A percentile compares a stretch with the other conserved stretches of the same genome.
phyloP scores from a whole-genome alignment of 1,140 invertebrate species.

The Chlorops oryzae region DNA sequence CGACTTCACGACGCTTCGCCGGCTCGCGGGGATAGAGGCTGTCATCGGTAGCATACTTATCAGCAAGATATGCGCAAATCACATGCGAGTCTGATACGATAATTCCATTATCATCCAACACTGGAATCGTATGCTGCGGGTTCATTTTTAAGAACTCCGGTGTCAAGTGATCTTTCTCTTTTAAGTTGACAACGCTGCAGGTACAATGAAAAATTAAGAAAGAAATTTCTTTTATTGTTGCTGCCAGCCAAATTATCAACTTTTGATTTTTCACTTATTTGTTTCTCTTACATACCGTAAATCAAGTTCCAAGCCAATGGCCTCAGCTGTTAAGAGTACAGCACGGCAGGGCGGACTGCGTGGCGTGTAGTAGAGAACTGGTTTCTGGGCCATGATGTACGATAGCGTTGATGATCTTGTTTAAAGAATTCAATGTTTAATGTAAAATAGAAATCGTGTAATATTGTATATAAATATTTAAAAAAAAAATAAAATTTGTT shows the following conservation, averaged over 20 bases:
- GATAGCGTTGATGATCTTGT: no score
- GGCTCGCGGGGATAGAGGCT: slow-evolving; percentile 54
- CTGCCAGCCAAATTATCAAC: no score
- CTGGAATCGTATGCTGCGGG: slow-evolving; percentile 62
- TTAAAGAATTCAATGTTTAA: no score
- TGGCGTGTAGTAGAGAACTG: slow-evolving; percentile 44
- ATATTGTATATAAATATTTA: no score
- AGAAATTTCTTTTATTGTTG: no score
- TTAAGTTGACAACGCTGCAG: slow-evolving; percentile 37
- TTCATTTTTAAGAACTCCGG: slow-evolving; percentile 70
- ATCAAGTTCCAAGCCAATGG: slow-evolving; percentile 63
- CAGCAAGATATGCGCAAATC: slow-evolving; percentile 54
- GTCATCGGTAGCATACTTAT: slow-evolving; percentile 52
- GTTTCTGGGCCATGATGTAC: slow-evolving; percentile 36
- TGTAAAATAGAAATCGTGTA: no score
- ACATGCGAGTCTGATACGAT: slow-evolving; percentile 57
- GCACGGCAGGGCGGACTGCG: slow-evolving; percentile 56
- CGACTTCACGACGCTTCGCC: slow-evolving; percentile 50
- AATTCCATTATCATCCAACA: slow-evolving; percentile 61
- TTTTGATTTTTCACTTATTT: no score
- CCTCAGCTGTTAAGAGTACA: slow-evolving; percentile 60
- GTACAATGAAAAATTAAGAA: no score
- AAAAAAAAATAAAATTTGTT: no score
- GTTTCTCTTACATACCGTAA: slow-evolving; percentile 52
- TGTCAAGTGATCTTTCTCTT: slow-evolving; percentile 58